Evolutionary conservation across 2,888 invertebrate genomes (phyloP), one percentile per base, ranked within the genome.

Genomic region (Bugulina stolonifera): DNA sequence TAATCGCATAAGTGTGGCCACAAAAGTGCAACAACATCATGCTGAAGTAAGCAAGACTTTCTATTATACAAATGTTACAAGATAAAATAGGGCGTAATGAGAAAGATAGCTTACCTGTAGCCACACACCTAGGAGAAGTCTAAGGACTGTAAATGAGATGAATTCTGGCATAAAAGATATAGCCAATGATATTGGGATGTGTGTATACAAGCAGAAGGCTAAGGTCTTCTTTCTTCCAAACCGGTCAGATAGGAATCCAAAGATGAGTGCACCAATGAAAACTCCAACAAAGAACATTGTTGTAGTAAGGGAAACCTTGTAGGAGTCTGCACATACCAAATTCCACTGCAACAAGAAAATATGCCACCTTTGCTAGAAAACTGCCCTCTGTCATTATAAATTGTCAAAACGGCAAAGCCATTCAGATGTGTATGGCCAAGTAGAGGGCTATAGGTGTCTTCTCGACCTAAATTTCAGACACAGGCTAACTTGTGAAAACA

Each of bases 261-360:
- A 58, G 32, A 73, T 35, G 25, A 73, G 72, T 22, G 72, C 73
- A 52, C 74, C 74, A 22, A 73, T 22, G 3, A 73, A 35, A 23
- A 74, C 57, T 22, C 74, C 74, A 27, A 69, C 69, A 54, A 73
- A 73, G 35, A 72, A 74, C 18, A 73, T 29, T 29, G 72, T 73
- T 1, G 52, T 57, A 1, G 73, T 25, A 27, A 74, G 52, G 14
- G 54, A 34, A 14, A 69, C 64, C 25, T 70, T 58, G 43, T 71
- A 71, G 18, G 32, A 32, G 2, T 73, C 27, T n/a, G 52, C 43
- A 69, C 74, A 73, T 14, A 73, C 72, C n/a, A 74, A 52, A 27
- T 73, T 43, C 71, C 72, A 74, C 69, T 74, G 25, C 2, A 64
- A 64, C 5, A 23, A 25, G n/a, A 5, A 5, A 3, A 55, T 55